Base-by-base conservation (phyloP, 1,140 invertebrate species). In the Cheumatopsyche charites region DNA sequence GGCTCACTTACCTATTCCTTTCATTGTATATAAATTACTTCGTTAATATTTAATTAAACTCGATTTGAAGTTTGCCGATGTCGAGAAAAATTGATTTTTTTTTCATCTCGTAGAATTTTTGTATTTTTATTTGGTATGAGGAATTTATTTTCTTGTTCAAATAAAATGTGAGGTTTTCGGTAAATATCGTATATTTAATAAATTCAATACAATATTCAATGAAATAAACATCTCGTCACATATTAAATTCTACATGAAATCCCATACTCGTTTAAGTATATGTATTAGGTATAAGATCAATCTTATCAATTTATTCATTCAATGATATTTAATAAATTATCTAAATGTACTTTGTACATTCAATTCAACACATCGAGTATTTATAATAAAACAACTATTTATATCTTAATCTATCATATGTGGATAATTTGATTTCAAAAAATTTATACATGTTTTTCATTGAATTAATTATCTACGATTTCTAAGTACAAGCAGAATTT, bases 311-410 rank as follows among this genome's bases (percentile, higher is more conserved):
- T 26, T 41, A 45, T 66, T 43, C 17, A 66, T 66, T 66, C 63
- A 45, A 47, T 66, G n/a, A 66, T 66, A 47, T 47, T 66, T 66
- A 43, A 63, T 63, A 63, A 63, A 6, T 63, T 41, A 42, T 63
- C 29, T 63, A 63, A 42, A 63, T 63, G 62, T 43, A 63, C 62
- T 63, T 63, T 63, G 62, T 63, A 63, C 62, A 63, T 43, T 58
- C n/a, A 58, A 25, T 58, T 58, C 55, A 58, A 58, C 55, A 58
- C 23, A 58, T 58, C 21, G 55, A 58, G 55, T 58, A 58, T 58
- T 58, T 3, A 25, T 52, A 52, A 17, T 17, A 52, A 58, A 58
- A 58, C 55, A 58, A 17, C 23, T 58, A 58, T 21, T 58, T 58
- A 25, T 25, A 58, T 23, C 55, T 58, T 58, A 58, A 58, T 23